Evolutionary conservation across 2,113 vertebrate genomes (phyloP).

Genomic region (Mus musculus): GRCm39 chr11:39673501-39674000

Average conservation of each 20-base stretch:
- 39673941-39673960: neutral
- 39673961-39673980: neutral
- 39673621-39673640: neutral
- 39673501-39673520: neutral
- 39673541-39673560: neutral
- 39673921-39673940: neutral
- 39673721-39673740: no score
- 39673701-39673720: no score
- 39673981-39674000: neutral
- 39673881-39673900: neutral
- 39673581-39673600: neutral
- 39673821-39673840: neutral
- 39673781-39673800: neutral
- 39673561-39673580: neutral
- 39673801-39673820: neutral
- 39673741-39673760: neutral
- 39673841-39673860: rapidly evolving
- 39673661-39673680: neutral
- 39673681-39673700: neutral
- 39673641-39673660: neutral
- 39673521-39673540: neutral
- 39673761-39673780: neutral
- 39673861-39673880: neutral
- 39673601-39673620: neutral
- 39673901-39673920: neutral